Base-by-base conservation (phyloP, 2,113 vertebrate species). In the Dipodomys ordii region DNA sequence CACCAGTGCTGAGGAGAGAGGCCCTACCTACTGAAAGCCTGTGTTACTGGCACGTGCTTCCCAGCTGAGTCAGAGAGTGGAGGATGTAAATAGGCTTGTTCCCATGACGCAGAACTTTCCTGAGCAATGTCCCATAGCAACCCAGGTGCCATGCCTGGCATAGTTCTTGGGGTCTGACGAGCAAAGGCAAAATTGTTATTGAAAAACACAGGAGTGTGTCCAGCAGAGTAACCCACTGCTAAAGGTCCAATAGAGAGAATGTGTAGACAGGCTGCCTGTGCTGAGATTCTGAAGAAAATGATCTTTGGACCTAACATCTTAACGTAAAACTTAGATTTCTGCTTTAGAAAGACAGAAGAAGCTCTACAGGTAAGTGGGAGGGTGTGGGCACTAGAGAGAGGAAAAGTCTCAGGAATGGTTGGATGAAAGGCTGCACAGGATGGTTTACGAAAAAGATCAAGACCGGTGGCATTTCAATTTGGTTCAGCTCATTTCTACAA, bases 401-500 rank as follows among this genome's bases (percentile, higher is more conserved):
- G 28, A 46, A 74, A 30, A 53, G 22, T 57, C 57, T 81, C 62
- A 53, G 20, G 46, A 73, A n/a, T 25, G 9, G 27, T 9, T 22
- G 13, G 12, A 30, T 88, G 18, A 88, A 87, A 93, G 78, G 88
- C 39, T 11, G 1, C 4, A 7, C 65, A 20, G 1, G 15, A 23
- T 25, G 19, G 18, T 2, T 28, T 81, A 85, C 46, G 46, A 20
- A 39, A 79, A 49, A 76, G 69, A 71, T 16, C 6, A 27, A 62
- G 76, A 25, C 19, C 64, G 71, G 65, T n/a, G 69, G 76, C n/a
- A 49, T 6, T 87, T 77, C 74, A 23, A 3, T 23, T 84, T 62
- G 53, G 16, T 57, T 93, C 71, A 25, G 32, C 25, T 91, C 30
- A 49, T 90, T 94, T 90, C 71, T 22, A 64, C 6, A 88, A 49